Evolutionary conservation across 2,888 invertebrate species (phyloP).

Genomic region (Amphipyra berbera): DNA sequence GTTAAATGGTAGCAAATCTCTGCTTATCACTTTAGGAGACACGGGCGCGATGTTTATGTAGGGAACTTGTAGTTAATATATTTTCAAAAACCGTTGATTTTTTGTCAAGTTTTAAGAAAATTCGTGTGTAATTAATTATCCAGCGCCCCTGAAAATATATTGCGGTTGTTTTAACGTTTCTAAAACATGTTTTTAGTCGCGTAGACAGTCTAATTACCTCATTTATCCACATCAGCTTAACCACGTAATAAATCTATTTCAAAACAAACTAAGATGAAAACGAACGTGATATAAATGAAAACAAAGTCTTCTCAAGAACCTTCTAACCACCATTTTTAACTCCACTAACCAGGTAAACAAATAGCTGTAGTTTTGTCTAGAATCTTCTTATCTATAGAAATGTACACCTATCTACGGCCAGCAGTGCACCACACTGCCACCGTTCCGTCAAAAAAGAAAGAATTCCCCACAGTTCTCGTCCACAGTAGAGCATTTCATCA

Average conservation of each 20-base stretch:
- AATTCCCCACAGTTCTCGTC: constrained; percentile 31
- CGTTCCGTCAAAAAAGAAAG: constrained; percentile 38
- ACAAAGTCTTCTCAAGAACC: constrained; percentile 3
- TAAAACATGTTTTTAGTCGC: constrained; percentile 28
- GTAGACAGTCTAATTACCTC: constrained; percentile 31
- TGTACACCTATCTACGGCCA: constrained; percentile 15
- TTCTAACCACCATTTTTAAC: constrained; percentile 13
- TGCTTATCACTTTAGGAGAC: too few species aligned
- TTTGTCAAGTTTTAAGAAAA: constrained; percentile 9
- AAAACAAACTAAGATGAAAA: constrained; percentile 24
- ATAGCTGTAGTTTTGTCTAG: constrained; percentile 18
- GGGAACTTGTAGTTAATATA: too few species aligned
- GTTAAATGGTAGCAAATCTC: too few species aligned
- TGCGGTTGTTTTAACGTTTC: constrained; percentile 28
- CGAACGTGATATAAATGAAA: constrained; percentile 38
- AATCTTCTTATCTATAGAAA: not conserved
- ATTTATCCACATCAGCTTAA: constrained; percentile 46
- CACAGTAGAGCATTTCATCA: constrained; percentile 54
- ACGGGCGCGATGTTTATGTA: too few species aligned
- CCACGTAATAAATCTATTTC: constrained; percentile 41
- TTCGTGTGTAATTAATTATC: constrained; percentile 25
- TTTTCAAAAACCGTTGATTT: not conserved
- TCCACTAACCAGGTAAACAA: constrained; percentile 22
- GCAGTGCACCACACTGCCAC: constrained; percentile 33
- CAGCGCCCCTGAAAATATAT: constrained; percentile 25